phyloP scores from a whole-genome alignment of 1,140 invertebrate genomes.

The Frieseomelitta varia region DNA sequence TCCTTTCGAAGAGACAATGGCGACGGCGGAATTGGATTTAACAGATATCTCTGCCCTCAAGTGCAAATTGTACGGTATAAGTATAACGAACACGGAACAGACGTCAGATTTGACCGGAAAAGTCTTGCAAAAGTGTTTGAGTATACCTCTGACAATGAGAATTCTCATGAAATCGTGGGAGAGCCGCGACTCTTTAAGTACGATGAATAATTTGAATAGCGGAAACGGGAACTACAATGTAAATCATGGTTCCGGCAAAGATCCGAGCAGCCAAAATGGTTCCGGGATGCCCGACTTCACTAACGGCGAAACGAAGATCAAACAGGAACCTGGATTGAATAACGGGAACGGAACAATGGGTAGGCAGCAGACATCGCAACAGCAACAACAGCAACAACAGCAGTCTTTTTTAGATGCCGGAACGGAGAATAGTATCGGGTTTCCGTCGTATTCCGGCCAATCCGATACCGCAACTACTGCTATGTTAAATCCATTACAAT shows the following conservation, averaged over 20 bases:
- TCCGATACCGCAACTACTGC: conserved; percentile 79
- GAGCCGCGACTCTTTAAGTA: conserved; percentile 71
- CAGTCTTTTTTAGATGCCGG: conserved; percentile 83
- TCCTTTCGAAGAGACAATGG: conserved; percentile 94
- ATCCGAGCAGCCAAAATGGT: conserved; percentile 77
- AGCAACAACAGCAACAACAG: conserved; percentile 74
- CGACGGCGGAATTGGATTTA: conserved; percentile 95
- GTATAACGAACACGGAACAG: conserved; percentile 82
- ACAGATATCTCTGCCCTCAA: conserved; percentile 89
- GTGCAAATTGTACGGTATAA: conserved; percentile 85
- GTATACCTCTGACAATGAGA: conserved; percentile 93
- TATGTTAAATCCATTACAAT: conserved; percentile 78
- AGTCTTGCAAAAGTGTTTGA: conserved; percentile 94
- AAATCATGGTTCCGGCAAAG: conserved; percentile 72
- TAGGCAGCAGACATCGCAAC: conserved; percentile 69
- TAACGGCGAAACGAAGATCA: conserved; percentile 82
- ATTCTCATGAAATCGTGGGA: conserved; percentile 83
- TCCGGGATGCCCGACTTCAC: conserved; percentile 80
- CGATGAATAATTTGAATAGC: conserved; percentile 73
- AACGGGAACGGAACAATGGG: conserved; percentile 77
- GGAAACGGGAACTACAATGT: conserved; percentile 79
- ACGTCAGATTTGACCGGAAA: conserved; percentile 90
- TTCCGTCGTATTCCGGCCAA: conserved; percentile 82
- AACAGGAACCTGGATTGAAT: conserved; percentile 81
- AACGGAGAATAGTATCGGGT: conserved; percentile 83